Conservation (phyloP, 2,888 invertebrate species). For the Altica lythri region DNA sequence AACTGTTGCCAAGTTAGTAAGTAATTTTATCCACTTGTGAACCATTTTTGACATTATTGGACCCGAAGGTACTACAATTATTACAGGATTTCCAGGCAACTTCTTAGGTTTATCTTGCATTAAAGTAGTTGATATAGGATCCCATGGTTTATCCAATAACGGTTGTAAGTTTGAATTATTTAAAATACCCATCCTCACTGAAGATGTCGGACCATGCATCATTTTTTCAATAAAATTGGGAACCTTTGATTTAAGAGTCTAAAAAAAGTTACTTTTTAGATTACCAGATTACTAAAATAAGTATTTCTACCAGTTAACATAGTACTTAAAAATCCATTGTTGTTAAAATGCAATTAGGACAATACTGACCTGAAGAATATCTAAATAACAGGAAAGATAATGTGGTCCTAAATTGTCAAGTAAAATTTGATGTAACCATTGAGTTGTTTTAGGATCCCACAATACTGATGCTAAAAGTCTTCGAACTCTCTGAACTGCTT, state of each 20-base stretch:
- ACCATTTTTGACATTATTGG: constrained; percentile 62
- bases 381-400: constrained; percentile 74
- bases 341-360: too few species aligned
- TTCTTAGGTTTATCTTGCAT: constrained; percentile 70
- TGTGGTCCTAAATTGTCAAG: constrained; percentile 69
- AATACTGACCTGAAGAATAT: constrained; percentile 70
- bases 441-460: constrained; percentile 75
- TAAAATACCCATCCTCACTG: constrained; percentile 57
- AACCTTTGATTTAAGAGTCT: constrained; percentile 68
- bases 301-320: neutral
- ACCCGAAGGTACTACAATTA: constrained; percentile 67
- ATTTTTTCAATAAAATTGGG: constrained; percentile 76
- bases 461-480: constrained; percentile 69
- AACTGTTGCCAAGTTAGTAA: constrained; percentile 71
- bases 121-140: constrained; percentile 67
- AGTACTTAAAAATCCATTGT: too few species aligned
- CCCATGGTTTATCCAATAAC: constrained; percentile 73
- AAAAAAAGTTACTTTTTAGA: too few species aligned
- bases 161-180: constrained; percentile 69
- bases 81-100: constrained; percentile 70
- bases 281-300: constrained; percentile 7
- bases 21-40: constrained; percentile 71
- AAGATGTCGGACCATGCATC: constrained; percentile 63
- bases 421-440: constrained; percentile 77
- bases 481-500: constrained; percentile 69